A percentile compares a stretch with the other conserved stretches of the same genome.
Evolutionary conservation across 1,140 invertebrate species (phyloP).

Genomic region (Drosophila cardini): DNA sequence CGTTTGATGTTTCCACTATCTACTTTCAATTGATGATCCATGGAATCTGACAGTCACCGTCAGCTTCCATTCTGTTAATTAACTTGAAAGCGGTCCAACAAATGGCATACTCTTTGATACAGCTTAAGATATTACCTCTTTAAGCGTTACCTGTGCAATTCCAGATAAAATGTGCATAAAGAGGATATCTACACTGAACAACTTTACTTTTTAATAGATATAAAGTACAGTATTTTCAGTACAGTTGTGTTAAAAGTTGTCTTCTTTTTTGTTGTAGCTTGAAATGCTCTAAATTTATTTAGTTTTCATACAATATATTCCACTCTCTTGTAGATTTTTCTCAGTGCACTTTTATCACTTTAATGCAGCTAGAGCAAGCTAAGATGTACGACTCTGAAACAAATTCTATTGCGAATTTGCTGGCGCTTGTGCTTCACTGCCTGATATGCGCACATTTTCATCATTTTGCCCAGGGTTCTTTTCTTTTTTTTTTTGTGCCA

Average conservation of each 20-base stretch:
- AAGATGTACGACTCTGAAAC: not conserved
- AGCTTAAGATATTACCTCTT: conserved; percentile 24
- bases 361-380: conserved; percentile 2
- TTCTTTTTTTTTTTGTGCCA: conserved; percentile 33
- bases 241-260: too few relatives aligned
- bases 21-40: conserved; percentile 33
- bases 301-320: too few relatives aligned
- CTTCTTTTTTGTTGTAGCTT: too few relatives aligned
- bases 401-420: conserved; percentile 8
- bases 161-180: conserved; percentile 12
- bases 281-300: too few relatives aligned
- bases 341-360: conserved; percentile 29
- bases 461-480: conserved; percentile 26
- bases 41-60: not conserved
- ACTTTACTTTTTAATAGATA: too few relatives aligned
- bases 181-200: conserved; percentile 1
- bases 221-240: too few relatives aligned
- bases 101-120: conserved; percentile 22
- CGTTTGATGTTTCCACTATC: too few relatives aligned
- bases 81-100: conserved; percentile 37
- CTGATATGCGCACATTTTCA: conserved; percentile 18
- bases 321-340: not conserved
- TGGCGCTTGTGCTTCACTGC: conserved; percentile 12
- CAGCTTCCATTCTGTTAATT: conserved; percentile 34
- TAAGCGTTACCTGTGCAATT: conserved; percentile 13